Evolutionary conservation across 2,113 vertebrate species (phyloP), one percentile per base, ranked within the genome.

Genomic region (Carlito syrichta): DNA sequence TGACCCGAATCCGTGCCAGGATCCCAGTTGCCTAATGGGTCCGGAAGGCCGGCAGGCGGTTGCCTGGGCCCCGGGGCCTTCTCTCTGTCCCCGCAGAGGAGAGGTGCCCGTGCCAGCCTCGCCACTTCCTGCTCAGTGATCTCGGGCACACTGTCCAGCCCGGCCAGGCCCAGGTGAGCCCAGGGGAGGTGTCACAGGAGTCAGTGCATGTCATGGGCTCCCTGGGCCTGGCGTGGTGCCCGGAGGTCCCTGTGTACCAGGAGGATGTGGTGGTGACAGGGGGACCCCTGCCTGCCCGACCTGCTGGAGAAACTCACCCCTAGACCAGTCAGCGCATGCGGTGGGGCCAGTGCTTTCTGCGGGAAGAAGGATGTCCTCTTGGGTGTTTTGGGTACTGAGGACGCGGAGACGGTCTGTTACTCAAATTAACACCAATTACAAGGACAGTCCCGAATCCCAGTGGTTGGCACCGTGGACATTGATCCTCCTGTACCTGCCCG

Each of bases 311-410:
- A 60, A 22, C 14, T 14, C 32, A 8, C 13, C 3, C 20, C 16
- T 38, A 1, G 20, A 43, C 45, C 50, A 17, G 43, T 48, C 69
- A 27, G 8, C 2, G 16, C 13, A 3, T 27, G 30, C 40, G 38
- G 45, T 2, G 0, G 9, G 45, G 23, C 9, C 0, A 43, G 20
- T 2, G 50, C 6, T 5, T 9, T 63, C 58, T 32, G 12, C 17
- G 60, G 11, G 40, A 38, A 45, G 79, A 69, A 12, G 32, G 8
- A 2, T 25, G 20, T 77, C 52, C 48, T 52, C 13, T 25, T 14
- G 12, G 32, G 62, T 4, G 30, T 30, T 60, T 43, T 22, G 8
- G 43, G 2, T 43, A 20, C 25, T 1, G 20, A 58, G 63, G 74
- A 45, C 22, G 8, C 0, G 20, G 50, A 56, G 74, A 45, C 22